These are phyloP conservation scores for Apaloderma vittatum DNA, from an alignment of 2,113 vertebrate genomes.

Conservation along the genomic window DNA sequence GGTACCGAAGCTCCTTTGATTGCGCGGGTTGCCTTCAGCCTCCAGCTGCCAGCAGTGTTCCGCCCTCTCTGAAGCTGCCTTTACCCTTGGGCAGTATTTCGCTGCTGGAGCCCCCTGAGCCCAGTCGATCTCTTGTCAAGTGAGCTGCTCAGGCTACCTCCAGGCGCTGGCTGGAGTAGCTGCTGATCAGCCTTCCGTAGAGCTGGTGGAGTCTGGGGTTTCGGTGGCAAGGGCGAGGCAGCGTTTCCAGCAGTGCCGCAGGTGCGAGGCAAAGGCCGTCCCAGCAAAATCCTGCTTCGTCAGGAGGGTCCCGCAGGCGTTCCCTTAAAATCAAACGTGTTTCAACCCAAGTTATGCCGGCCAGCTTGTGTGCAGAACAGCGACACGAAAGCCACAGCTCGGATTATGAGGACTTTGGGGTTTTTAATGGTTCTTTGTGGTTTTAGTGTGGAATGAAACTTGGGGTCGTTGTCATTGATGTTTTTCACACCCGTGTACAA, in stretches of 20 bases:
- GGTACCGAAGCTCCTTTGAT: slow-evolving; percentile 59
- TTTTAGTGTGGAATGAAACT: background rate
- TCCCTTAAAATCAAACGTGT: background rate
- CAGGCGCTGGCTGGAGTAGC: background rate
- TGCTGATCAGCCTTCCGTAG: background rate
- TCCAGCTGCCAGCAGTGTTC: background rate
- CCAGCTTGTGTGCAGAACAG: background rate
- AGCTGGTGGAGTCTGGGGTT: background rate
- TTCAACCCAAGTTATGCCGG: background rate
- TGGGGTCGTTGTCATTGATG: background rate
- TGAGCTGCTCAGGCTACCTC: background rate
- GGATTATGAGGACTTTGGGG: fast-evolving
- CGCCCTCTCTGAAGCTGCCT: background rate
- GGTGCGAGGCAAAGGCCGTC: background rate
- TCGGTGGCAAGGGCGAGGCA: background rate
- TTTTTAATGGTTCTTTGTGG: background rate
- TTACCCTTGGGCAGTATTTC: slow-evolving; percentile 25
- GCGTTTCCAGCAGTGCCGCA: fast-evolving
- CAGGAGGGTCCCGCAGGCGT: background rate
- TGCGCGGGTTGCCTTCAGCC: slow-evolving; percentile 31
- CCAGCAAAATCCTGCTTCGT: background rate
- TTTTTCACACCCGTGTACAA: background rate
- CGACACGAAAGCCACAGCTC: no score
- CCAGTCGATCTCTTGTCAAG: background rate
- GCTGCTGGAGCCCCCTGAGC: background rate